Evolutionary conservation across 2,113 vertebrate species (phyloP).

Genomic region (Casuarius casuarius): DNA sequence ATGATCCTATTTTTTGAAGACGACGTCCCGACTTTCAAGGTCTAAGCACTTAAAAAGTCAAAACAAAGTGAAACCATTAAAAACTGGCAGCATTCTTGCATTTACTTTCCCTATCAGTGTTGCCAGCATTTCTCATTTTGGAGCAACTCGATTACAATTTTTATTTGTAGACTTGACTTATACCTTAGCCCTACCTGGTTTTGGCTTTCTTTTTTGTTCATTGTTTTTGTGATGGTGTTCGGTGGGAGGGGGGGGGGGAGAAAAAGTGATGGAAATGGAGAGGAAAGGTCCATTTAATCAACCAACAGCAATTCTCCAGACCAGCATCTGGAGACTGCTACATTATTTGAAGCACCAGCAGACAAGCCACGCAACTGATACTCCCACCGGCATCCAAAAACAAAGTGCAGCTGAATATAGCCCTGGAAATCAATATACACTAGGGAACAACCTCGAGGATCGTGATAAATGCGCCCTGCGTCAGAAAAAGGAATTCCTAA

Average conservation of each 20-base stretch:
- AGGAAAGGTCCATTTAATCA: neutral
- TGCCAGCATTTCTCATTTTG: neutral
- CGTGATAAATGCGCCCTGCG: fast-evolving
- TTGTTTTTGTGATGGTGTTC: neutral
- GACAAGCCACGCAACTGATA: conserved; percentile 1
- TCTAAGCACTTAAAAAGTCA: neutral
- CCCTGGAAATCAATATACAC: neutral
- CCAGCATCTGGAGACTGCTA: neutral
- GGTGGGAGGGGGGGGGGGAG: no score
- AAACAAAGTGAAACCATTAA: neutral
- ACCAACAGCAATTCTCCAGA: neutral
- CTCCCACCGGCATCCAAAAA: neutral
- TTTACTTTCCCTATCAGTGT: fast-evolving
- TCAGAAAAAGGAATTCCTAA: neutral
- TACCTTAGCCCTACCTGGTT: neutral
- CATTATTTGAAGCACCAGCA: neutral
- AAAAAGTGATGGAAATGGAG: neutral
- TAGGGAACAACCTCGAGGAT: neutral
- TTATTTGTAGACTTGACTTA: neutral
- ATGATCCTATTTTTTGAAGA: neutral
- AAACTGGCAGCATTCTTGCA: neutral
- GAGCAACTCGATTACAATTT: neutral
- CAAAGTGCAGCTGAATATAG: conserved; percentile 34
- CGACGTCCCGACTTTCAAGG: neutral
- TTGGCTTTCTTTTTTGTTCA: neutral